Evolutionary conservation across 1,140 invertebrate genomes (phyloP).

Genomic region (Halictus rubicundus): DNA sequence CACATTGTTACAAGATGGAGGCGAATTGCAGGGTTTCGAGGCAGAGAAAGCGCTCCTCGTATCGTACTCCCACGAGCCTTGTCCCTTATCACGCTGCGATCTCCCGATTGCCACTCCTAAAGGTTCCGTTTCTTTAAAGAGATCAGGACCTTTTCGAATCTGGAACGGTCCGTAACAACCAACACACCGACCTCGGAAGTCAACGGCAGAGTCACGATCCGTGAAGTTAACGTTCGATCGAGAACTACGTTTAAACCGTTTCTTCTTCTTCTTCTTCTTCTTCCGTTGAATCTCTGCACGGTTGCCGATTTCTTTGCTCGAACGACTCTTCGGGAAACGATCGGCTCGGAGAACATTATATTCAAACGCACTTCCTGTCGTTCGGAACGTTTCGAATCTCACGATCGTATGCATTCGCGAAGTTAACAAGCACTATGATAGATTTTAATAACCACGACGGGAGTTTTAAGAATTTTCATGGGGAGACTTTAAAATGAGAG

Average conservation of each 20-base stretch:
- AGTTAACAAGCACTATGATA: too few relatives aligned
- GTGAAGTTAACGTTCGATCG: background rate
- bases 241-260: background rate
- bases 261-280: background rate
- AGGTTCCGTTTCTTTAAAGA: constrained; percentile 30
- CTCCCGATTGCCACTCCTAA: constrained; percentile 55
- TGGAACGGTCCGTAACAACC: constrained; percentile 46
- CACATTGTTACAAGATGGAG: constrained; percentile 1
- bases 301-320: background rate
- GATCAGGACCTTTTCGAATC: constrained; percentile 47
- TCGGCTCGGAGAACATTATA: too few relatives aligned
- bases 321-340: background rate
- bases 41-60: constrained; percentile 36
- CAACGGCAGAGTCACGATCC: constrained; percentile 13
- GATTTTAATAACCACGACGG: too few relatives aligned
- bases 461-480: too few relatives aligned
- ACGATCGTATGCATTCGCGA: too few relatives aligned
- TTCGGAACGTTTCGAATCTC: too few relatives aligned
- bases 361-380: background rate
- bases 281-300: background rate
- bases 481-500: too few relatives aligned
- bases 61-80: constrained; percentile 43
- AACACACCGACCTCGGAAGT: constrained; percentile 22
- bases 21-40: constrained; percentile 16
- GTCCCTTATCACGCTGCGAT: constrained; percentile 49